Base-by-base conservation (phyloP, 2,113 vertebrate species). In the Aplodontia rufa region DNA sequence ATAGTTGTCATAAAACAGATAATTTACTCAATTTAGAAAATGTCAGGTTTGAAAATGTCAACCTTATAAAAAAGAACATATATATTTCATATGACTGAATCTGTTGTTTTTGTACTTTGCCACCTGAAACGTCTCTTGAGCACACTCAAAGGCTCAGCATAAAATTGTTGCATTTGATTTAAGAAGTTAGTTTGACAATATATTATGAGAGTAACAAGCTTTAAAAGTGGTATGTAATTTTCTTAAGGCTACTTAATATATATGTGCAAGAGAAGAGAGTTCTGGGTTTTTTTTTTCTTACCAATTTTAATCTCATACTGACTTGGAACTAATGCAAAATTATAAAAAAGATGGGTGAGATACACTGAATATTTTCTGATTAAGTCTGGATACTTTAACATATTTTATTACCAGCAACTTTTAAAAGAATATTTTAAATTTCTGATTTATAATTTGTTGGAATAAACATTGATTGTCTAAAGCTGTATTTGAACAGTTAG, bases 111-210 rank as follows among this genome's bases (percentile, higher is more conserved):
- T 51, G 35, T 96, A 35, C 30, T 88, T 93, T 94, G 51, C 40
- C 64, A 86, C 14, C 20, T 92, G 58, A 85, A 92, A 66, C 22
- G 84, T 8, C 22, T 78, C 40, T 92, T 22, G 68, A 74, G 42
- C 14, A 47, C 20, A 62, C 35, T 42, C 35, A 74, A 17, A 74
- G 24, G n/a, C 14, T 92, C 28, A 49, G 37, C 40, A 53, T 91
- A 66, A 71, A 91, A 68, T 81, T 75, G 16, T 86, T 93, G 8
- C 16, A 75, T 42, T 94, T 80, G 64, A 84, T 64, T 91, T 92
- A 92, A 79, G 64, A 93, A 83, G 68, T 84, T 93, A 91, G 14
- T 96, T 87, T 90, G 88, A 66, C 40, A 58, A 90, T 85, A 91
- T 96, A 75, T 91, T 91, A 74, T 79, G 20, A 91, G 30, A 81